Base-by-base conservation (phyloP, 2,113 vertebrate species). In the Silurus meridionalis region DNA sequence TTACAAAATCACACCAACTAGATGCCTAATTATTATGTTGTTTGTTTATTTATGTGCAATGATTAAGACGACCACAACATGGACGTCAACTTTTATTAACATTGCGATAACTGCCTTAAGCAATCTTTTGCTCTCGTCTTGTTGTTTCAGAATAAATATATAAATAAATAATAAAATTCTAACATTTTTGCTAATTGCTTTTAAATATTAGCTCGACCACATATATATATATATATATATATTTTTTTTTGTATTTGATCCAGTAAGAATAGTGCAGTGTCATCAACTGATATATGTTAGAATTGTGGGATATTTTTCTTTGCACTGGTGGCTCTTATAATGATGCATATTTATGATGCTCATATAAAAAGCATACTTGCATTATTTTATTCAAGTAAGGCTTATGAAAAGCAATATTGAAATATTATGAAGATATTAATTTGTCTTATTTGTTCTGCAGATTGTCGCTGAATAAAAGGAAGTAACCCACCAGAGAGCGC, bases 401-500 rank as follows among this genome's bases (percentile, higher is more conserved):
- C 25, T 79, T 58, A 28, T 78, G 5, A 78, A 25, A 50, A 8
- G 8, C 55, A 37, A 19, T 46, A 23, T 15, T 48, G 4, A 80
- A 60, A 19, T 61, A 61, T 80, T 60, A 5, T 80, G 6, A 14
- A 15, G 25, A 15, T 21, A 0, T 17, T 48, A 53, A 60, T 67
- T 72, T 77, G n/a, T 55, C 28, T 11, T 66, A 17, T 82, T 83
- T 87, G 69, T n/a, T 46, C 90, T 90, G 48, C 87, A 92, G 91
- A 17, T 87, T 90, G 74, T 91, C 90, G 15, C 72, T 90, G 66
- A 78, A 83, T 64, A 92, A 91, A 82, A 90, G 89, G 83, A 90
- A 89, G 87, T 90, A 90, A 80, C n/a, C 64, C 2, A 5, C n/a
- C 57, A 85, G 60, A 83, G 69, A 57, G 55, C 8, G 28, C 14